Evolutionary conservation across 2,113 vertebrate genomes (phyloP).

Genomic region (Planiliza haematocheilus): DNA sequence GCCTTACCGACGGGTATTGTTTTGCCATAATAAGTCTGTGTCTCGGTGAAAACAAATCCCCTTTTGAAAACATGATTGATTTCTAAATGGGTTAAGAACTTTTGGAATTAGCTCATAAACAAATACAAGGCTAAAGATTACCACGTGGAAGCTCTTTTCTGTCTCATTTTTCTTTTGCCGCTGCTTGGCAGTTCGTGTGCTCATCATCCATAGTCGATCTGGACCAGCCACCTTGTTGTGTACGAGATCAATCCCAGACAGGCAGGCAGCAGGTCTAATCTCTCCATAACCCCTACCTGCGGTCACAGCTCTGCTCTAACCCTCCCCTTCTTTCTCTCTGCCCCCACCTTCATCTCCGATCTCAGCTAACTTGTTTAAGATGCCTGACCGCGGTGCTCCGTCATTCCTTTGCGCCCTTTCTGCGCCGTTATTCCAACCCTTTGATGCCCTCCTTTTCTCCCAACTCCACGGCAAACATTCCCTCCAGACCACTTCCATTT

Average conservation of each 20-base stretch:
- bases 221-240: slow-evolving; percentile 44
- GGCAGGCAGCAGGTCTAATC: slow-evolving; percentile 43
- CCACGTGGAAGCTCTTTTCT: slow-evolving; percentile 11
- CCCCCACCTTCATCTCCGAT: neutral
- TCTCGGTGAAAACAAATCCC: slow-evolving; percentile 48
- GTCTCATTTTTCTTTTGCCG: slow-evolving; percentile 17
- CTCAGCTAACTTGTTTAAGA: slow-evolving; percentile 17
- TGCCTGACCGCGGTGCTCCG: slow-evolving; percentile 2
- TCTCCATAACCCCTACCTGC: slow-evolving; percentile 25
- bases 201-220: slow-evolving; percentile 51
- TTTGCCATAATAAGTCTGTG: slow-evolving; percentile 36
- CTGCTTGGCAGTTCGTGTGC: slow-evolving; percentile 35
- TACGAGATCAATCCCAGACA: slow-evolving; percentile 58
- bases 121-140: slow-evolving; percentile 31
- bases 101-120: slow-evolving; percentile 60
- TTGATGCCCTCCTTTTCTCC: neutral
- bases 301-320: slow-evolving; percentile 4
- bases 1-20: slow-evolving; percentile 52
- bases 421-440: slow-evolving; percentile 2
- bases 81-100: slow-evolving; percentile 60
- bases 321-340: neutral
- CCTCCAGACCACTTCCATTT: slow-evolving; percentile 32
- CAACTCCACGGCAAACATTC: slow-evolving; percentile 2
- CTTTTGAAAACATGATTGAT: slow-evolving; percentile 51
- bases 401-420: slow-evolving; percentile 1